Evolutionary conservation across 2,797 vertebrate genomes (phyloP).

Genomic region (Microctenopoma stevenorrisi): DNA sequence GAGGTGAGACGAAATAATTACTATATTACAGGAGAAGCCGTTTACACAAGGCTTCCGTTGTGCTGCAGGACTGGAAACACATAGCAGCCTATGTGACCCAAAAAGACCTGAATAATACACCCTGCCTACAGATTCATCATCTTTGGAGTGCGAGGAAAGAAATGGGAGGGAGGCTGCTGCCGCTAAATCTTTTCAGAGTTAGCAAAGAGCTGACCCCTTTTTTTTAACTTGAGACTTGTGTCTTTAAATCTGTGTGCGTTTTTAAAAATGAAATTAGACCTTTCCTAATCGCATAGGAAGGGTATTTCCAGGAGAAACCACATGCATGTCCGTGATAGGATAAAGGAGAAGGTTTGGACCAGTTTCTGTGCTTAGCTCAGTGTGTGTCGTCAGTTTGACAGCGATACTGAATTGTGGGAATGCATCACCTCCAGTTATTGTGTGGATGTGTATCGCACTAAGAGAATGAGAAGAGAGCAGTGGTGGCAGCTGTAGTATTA

Average conservation of each 20-base stretch:
- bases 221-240: not conserved
- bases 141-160: conserved; percentile 3
- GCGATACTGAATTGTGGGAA: conserved; percentile 18
- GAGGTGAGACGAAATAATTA: conserved; percentile 68
- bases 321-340: too few relatives aligned
- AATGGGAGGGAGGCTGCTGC: not conserved
- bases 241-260: too few relatives aligned
- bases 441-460: not conserved
- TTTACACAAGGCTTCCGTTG: conserved; percentile 51
- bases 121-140: conserved; percentile 20
- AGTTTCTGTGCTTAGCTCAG: conserved; percentile 13
- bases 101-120: conserved; percentile 35
- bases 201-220: not conserved
- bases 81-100: conserved; percentile 29
- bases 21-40: conserved; percentile 47
- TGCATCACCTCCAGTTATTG: not conserved
- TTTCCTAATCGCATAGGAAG: too few relatives aligned
- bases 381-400: conserved; percentile 39
- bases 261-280: too few relatives aligned
- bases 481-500: conserved; percentile 61
- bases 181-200: not conserved
- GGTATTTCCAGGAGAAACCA: too few relatives aligned
- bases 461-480: conserved; percentile 19
- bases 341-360: not conserved
- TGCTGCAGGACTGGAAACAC: conserved; percentile 37